Evolutionary conservation across 2,113 vertebrate genomes (phyloP).

Genomic region (Dicrurus megarhynchus): DNA sequence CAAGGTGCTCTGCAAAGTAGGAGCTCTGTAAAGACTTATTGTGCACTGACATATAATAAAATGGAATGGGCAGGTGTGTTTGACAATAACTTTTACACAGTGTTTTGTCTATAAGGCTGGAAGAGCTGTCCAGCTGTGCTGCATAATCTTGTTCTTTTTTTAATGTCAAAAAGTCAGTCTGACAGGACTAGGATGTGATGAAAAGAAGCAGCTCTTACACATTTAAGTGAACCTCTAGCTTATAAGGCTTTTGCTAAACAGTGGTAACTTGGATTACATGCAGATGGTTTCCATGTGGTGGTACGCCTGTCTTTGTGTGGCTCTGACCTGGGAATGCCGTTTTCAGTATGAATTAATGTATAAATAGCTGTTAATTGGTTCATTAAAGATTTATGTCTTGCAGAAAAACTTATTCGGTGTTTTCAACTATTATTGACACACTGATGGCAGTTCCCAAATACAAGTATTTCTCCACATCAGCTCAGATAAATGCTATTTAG

Average conservation of each 20-base stretch:
- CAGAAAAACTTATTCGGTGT: neutral
- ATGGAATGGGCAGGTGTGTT: conserved; percentile 1
- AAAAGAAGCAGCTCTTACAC: neutral
- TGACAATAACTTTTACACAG: neutral
- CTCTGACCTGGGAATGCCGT: neutral
- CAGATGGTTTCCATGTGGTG: neutral
- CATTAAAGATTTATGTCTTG: conserved; percentile 30
- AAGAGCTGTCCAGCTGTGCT: neutral
- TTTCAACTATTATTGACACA: conserved; percentile 23
- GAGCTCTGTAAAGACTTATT: neutral
- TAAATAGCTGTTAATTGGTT: neutral
- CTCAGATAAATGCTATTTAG: neutral
- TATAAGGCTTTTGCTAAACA: neutral
- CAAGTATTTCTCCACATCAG: neutral
- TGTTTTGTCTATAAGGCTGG: neutral
- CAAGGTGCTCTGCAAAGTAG: neutral
- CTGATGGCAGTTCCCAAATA: neutral
- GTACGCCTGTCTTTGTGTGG: neutral
- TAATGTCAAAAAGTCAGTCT: neutral
- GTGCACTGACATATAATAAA: neutral
- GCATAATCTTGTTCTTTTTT: neutral
- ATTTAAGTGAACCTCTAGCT: neutral
- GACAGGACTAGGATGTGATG: neutral
- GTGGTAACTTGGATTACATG: neutral
- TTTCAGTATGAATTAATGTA: neutral